Base-by-base conservation (phyloP, 2,888 invertebrate genomes). In the Sarcophaga caerulescens region DNA sequence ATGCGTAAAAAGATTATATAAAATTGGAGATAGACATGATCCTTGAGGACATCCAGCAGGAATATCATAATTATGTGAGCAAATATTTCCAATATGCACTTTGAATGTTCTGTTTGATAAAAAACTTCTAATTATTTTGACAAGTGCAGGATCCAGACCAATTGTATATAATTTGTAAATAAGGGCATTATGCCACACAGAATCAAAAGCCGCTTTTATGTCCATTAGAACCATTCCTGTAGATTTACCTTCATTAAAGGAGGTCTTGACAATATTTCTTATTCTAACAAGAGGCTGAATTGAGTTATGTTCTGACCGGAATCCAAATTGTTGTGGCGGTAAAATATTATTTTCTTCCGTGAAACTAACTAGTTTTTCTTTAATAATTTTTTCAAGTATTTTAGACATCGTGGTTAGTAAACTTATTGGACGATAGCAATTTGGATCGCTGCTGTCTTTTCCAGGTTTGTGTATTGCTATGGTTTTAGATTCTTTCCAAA, bases 261-360 rank as follows among this genome's bases (percentile, higher is more conserved):
- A 21, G 17, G 12, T 19, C 4, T 45, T 74, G 10, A 63, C 62
- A 14, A 45, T 21, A 47, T 63, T 74, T 45, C 47, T 62, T 45
- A 63, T 62, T 45, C 63, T 62, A 19, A 74, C 63, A 12, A 74
- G 45, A 44, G 62, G 44, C 25, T 66, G 76, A 25, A 52, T 59
- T 14, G 66, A 59, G n/a, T 59, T 76, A 19, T 76, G 76, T 25
- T 66, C 57, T 8, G 57, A 10, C 3, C 84, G n/a, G 23, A 83
- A 83, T 35, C 77, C 66, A 66, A 78, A 83, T 19, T 83, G 73
- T 12, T 71, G 45, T 69, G 74, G 59, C 8, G 84, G 80, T 47
- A 84, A 19, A 3, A 79, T 62, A 14, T 70, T 63, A 21, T 2
- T 44, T 47, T 63, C 17, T 12, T 76, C 59, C 25, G 69, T 52